Percentiles rank a stretch among this genome's conserved stretches.
phyloP scores from a whole-genome alignment of 2,797 vertebrate species.

The Spinibarbus caldwelli region DNA sequence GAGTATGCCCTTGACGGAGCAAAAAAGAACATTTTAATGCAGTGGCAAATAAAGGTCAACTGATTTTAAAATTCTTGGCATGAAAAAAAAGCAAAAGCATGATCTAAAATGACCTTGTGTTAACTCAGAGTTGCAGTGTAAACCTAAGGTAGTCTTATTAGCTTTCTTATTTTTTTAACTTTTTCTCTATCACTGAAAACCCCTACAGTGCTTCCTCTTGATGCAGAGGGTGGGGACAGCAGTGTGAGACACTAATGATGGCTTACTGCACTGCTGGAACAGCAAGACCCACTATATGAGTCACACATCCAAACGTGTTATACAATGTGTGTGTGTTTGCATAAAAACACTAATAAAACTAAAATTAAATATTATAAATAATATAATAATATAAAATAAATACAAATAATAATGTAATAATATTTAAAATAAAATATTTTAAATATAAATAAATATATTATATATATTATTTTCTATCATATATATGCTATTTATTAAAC shows the following conservation, averaged over 20 bases:
- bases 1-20: neutral
- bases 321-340: neutral
- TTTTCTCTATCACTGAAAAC: conserved; percentile 13
- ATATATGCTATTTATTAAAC: neutral
- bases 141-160: conserved; percentile 27
- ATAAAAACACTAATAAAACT: neutral
- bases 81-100: neutral
- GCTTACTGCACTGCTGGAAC: conserved; percentile 36
- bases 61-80: neutral
- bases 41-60: conserved; percentile 5
- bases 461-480: too few relatives aligned
- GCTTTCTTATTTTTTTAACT: neutral
- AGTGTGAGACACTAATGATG: conserved; percentile 49
- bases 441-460: neutral
- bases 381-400: neutral
- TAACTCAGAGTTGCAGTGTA: neutral
- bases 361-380: too few relatives aligned
- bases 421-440: neutral
- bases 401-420: neutral
- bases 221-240: conserved; percentile 8
- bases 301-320: conserved; percentile 34
- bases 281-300: conserved; percentile 43
- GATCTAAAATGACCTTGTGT: neutral
- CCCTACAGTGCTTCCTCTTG: conserved; percentile 5
- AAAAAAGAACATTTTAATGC: neutral